A percentile compares a stretch with the other conserved stretches of the same genome.
Evolutionary conservation across 1,140 invertebrate genomes (phyloP).

Genomic region (Papilio polytes): DNA sequence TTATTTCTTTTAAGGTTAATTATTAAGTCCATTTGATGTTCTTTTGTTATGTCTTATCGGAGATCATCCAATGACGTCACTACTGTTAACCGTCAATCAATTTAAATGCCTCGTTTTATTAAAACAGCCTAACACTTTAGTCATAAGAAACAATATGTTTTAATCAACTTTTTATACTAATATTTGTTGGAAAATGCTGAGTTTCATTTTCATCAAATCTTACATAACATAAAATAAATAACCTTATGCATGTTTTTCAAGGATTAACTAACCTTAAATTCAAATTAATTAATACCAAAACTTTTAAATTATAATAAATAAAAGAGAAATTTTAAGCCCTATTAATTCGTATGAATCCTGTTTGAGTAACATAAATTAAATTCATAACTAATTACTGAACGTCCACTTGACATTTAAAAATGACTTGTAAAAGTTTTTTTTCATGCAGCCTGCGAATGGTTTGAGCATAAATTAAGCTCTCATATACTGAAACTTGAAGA

Average conservation of each 20-base stretch:
- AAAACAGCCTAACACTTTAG: neutral
- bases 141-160: neutral
- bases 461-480: slow-evolving; percentile 4
- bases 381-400: slow-evolving; percentile 8
- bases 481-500: neutral
- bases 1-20: no score
- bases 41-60: neutral
- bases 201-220: neutral
- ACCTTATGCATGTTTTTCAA: neutral
- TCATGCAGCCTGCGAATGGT: neutral
- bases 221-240: no score
- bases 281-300: neutral
- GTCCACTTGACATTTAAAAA: slow-evolving; percentile 1
- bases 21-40: no score
- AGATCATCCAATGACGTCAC: slow-evolving; percentile 42
- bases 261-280: neutral
- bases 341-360: neutral
- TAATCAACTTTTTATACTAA: neutral
- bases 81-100: slow-evolving; percentile 8
- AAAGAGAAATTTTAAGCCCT: neutral
- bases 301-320: neutral
- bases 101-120: neutral
- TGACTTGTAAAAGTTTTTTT: neutral
- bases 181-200: neutral
- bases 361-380: slow-evolving; percentile 8